phyloP scores from a whole-genome alignment of 2,888 invertebrate species.

The Dermolepida albohirtum region DNA sequence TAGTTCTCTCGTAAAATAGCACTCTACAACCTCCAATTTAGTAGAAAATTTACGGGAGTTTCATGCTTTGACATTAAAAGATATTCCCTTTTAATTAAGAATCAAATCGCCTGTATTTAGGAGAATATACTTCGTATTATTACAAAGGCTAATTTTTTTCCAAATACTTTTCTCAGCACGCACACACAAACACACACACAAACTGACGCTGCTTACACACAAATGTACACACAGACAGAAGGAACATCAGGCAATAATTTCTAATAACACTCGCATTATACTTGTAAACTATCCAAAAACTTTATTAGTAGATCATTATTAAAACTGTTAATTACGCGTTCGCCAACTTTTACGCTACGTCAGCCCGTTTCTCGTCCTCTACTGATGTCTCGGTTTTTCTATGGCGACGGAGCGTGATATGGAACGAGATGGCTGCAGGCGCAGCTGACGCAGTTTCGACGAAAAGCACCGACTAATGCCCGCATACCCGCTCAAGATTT shows the following conservation, averaged over 20 bases:
- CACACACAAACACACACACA: too few relatives aligned
- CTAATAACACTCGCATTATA: conserved; percentile 44
- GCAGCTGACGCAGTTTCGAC: conserved; percentile 6
- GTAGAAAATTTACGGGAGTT: too few relatives aligned
- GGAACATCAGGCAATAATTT: conserved; percentile 33
- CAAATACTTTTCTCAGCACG: too few relatives aligned
- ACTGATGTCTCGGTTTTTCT: conserved; percentile 1
- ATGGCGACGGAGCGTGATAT: not conserved
- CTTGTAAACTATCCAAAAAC: conserved; percentile 61
- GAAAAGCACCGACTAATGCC: conserved; percentile 43
- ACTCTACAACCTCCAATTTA: too few relatives aligned
- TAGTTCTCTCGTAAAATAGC: too few relatives aligned
- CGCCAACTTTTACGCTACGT: conserved; percentile 23
- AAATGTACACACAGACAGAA: not conserved
- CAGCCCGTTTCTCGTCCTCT: conserved; percentile 19
- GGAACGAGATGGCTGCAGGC: conserved; percentile 9
- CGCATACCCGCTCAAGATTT: conserved; percentile 52
- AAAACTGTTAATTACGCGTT: conserved; percentile 59
- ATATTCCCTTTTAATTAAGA: too few relatives aligned
- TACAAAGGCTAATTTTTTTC: too few relatives aligned
- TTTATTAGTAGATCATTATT: conserved; percentile 65
- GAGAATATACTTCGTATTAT: too few relatives aligned
- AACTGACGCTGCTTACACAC: too few relatives aligned
- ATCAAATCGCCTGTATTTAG: too few relatives aligned
- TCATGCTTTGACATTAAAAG: too few relatives aligned